Base-by-base conservation (phyloP, 2,797 vertebrate species). In the Selene dorsalis region DNA sequence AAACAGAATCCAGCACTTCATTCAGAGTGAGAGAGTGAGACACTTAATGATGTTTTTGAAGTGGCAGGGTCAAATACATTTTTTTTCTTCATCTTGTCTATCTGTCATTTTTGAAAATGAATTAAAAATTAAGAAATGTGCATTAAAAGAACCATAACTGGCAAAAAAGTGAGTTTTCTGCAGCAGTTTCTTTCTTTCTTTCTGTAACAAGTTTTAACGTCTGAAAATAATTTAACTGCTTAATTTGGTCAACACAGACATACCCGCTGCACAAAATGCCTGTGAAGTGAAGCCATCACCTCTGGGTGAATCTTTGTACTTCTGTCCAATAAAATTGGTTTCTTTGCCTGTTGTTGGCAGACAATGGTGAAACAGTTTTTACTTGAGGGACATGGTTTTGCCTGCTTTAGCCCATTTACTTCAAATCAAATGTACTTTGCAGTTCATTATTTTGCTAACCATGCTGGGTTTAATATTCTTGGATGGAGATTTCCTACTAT, bases 1-100 rank as follows among this genome's bases (percentile, higher is more conserved):
- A 74, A 88, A 77, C 59, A 50, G 59, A 80, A 87, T 77, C 75
- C 45, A 59, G 61, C 53, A 50, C 68, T 71, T 78, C 11, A 76
- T 61, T 84, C 63, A 75, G 52, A 68, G 47, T 12, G 43, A 30
- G 43, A 4, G 5, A 68, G 62, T 16, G 5, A 60, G 48, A 75
- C 53, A 71, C 48, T 60, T 66, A 47, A 60, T 69, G 67, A 60
- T 76, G 75, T 80, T 75, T 78, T 79, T 76, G 12, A 73, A 77
- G 69, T 26, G 32, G 35, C 20, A 28, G 24, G 24, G 69, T 45
- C 62, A 79, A 77, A 53, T 41, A 16, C 32, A 6, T 30, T 71
- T 58, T 66, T 35, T 24, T 22, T 17, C 22, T 41, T 41, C 4
- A 38, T 69, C 58, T 35, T 73, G 35, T 52, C 5, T 68, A 18